phyloP scores from a whole-genome alignment of 2,888 invertebrate genomes.

The Drosophila nigricruria region DNA sequence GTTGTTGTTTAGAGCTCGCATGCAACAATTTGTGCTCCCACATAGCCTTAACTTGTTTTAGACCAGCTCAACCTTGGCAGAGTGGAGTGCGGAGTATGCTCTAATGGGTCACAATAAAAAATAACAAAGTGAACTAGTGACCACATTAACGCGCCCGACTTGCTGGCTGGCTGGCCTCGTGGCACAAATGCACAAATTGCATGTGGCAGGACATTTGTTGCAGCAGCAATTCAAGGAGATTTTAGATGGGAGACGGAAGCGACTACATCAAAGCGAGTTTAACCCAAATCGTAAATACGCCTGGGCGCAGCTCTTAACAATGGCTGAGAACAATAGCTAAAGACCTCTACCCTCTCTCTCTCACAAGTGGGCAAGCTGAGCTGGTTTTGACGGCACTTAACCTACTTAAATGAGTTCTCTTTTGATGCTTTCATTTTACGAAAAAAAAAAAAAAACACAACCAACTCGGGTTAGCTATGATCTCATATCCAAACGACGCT shows the following conservation, averaged over 20 bases:
- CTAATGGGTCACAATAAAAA: not conserved
- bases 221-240: constrained; percentile 9
- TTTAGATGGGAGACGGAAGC: no score
- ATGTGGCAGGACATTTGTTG: constrained; percentile 56
- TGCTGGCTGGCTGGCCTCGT: constrained; percentile 7
- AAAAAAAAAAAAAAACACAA: constrained; percentile 26
- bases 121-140: constrained; percentile 3
- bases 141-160: constrained; percentile 8
- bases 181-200: constrained; percentile 64
- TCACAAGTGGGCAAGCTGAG: not conserved
- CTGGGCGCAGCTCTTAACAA: constrained; percentile 54
- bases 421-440: constrained; percentile 60
- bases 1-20: not conserved
- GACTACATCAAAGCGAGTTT: constrained; percentile 22
- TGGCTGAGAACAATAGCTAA: constrained; percentile 35
- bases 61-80: constrained; percentile 31
- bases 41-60: not conserved
- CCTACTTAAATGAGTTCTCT: constrained; percentile 59
- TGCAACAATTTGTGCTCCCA: constrained; percentile 1
- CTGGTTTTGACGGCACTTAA: constrained; percentile 62
- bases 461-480: constrained; percentile 45
- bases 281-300: constrained; percentile 59
- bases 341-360: not conserved
- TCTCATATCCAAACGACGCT: constrained; percentile 54
- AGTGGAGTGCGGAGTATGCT: constrained; percentile 6